Evolutionary conservation across 2,113 vertebrate genomes (phyloP).

Genomic region (Peromyscus polionotus): DNA sequence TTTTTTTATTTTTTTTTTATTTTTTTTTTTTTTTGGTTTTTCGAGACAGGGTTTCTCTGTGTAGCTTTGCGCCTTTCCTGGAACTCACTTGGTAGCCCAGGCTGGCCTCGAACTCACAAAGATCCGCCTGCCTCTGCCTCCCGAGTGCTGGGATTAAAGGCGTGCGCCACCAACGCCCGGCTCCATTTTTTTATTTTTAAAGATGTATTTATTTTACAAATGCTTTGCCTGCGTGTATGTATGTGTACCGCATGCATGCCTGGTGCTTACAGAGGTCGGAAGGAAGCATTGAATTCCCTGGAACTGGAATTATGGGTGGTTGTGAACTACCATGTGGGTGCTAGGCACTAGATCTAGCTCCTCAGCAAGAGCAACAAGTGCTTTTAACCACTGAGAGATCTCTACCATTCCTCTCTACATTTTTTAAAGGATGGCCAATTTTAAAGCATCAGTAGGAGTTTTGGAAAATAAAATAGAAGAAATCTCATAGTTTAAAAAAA

Average conservation of each 20-base stretch:
- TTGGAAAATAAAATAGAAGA: slow-evolving; percentile 35
- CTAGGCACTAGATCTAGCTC: not conserved
- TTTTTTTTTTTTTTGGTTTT: too few species aligned
- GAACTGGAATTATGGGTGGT: not conserved
- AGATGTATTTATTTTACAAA: not conserved
- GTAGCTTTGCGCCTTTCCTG: too few species aligned
- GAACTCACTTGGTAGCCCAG: too few species aligned
- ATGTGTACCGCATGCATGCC: not conserved
- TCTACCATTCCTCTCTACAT: not conserved
- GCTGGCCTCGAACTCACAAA: too few species aligned
- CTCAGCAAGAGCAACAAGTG: not conserved
- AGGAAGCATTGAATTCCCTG: not conserved
- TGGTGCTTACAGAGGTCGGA: not conserved
- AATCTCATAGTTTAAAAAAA: not conserved
- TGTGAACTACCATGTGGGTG: too few species aligned
- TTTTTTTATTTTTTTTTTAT: not conserved
- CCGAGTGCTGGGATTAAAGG: too few species aligned
- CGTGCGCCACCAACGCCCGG: too few species aligned
- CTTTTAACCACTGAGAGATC: not conserved
- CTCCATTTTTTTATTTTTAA: not conserved
- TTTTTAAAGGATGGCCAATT: not conserved
- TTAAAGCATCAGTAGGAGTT: not conserved
- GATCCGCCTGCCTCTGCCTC: too few species aligned
- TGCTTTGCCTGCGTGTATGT: not conserved
- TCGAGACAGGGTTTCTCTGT: too few species aligned